These are phyloP conservation scores for Enteromius radiatus DNA, from an alignment of 2,797 vertebrate species.

Conservation along the genomic window DNA sequence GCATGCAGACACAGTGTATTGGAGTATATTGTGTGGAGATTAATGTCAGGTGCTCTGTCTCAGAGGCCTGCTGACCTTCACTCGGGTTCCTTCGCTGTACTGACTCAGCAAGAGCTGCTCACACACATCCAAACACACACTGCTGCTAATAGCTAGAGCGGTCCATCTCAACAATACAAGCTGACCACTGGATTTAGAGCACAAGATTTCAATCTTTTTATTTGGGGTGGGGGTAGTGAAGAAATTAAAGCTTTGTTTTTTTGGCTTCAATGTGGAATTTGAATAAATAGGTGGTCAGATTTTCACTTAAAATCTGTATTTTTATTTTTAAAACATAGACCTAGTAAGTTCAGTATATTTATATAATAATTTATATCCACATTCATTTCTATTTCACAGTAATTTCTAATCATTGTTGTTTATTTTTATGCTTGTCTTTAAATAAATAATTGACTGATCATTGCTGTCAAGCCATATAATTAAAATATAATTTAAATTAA, in stretches of 20 bases:
- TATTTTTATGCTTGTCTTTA: background rate
- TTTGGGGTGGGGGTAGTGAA: no score
- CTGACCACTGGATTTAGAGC: background rate
- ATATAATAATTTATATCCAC: background rate
- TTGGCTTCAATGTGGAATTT: background rate
- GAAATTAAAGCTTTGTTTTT: background rate
- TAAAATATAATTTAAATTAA: background rate
- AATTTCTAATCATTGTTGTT: background rate
- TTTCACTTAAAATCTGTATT: background rate
- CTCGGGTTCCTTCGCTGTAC: constrained; percentile 72
- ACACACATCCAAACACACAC: constrained; percentile 46
- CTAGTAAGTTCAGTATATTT: background rate
- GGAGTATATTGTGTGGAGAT: constrained; percentile 54
- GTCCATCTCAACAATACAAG: background rate
- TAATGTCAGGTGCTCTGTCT: constrained; percentile 53
- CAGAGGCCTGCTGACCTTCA: constrained; percentile 71
- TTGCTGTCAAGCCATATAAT: background rate
- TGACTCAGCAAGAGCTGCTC: constrained; percentile 80
- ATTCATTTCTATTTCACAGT: background rate
- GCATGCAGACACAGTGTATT: constrained; percentile 27
- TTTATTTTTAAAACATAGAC: background rate
- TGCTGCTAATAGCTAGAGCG: background rate
- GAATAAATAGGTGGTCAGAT: no score
- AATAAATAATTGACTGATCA: background rate
- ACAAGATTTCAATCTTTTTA: no score